Percentiles rank a stretch among this genome's conserved stretches.
These are phyloP conservation scores for Schizopygopsis pylzovi DNA, from an alignment of 2,797 vertebrate species.

Conservation along the genomic window DNA sequence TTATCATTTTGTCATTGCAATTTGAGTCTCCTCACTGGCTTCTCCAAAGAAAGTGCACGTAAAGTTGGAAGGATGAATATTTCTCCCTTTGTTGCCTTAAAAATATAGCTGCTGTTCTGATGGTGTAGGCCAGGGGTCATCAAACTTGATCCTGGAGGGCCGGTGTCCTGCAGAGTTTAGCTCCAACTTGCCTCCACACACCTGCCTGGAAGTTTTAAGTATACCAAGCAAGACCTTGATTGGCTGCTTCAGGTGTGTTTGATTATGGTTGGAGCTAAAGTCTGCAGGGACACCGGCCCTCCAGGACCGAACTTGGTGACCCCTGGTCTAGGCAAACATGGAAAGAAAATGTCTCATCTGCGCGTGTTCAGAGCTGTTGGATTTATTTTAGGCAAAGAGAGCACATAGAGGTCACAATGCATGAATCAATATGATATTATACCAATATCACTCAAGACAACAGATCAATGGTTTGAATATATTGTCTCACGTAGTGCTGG, in stretches of 20 bases:
- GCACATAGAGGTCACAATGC: background rate
- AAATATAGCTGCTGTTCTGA: conserved; percentile 29
- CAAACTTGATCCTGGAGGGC: too few species aligned
- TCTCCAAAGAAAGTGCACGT: background rate
- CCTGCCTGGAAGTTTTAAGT: too few species aligned
- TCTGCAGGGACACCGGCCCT: too few species aligned
- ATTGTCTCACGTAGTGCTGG: too few species aligned
- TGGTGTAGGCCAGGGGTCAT: background rate
- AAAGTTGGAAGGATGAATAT: background rate
- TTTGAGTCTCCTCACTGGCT: background rate
- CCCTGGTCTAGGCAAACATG: background rate
- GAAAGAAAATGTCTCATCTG: background rate
- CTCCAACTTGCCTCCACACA: too few species aligned
- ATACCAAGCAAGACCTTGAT: too few species aligned
- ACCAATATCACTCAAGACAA: background rate
- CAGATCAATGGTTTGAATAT: background rate
- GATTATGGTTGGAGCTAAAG: too few species aligned
- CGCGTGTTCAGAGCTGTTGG: background rate
- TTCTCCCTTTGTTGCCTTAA: background rate
- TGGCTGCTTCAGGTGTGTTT: too few species aligned
- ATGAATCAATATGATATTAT: background rate
- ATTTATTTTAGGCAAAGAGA: background rate
- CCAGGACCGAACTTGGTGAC: too few species aligned
- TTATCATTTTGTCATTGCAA: background rate
- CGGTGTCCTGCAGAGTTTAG: too few species aligned